phyloP scores from a whole-genome alignment of 2,113 vertebrate species.

The Lophura nycthemera region DNA sequence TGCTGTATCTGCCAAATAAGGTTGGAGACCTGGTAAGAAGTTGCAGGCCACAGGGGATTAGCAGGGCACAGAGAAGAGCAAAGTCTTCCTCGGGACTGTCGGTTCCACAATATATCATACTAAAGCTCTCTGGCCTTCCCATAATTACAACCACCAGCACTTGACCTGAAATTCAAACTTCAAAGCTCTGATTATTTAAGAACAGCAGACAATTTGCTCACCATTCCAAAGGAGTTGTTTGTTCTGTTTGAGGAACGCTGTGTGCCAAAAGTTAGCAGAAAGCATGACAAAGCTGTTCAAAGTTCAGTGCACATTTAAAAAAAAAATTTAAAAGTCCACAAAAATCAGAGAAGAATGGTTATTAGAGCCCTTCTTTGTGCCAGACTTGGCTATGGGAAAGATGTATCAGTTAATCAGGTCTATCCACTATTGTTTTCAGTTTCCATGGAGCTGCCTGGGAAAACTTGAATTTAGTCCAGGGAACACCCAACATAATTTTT shows the following conservation, averaged over 20 bases:
- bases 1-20: neutral
- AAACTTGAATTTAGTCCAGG: neutral
- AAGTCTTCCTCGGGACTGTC: neutral
- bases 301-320: neutral
- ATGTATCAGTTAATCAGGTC: constrained; percentile 16
- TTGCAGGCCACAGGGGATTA: neutral
- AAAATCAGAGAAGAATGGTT: neutral
- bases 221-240: neutral
- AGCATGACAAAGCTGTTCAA: neutral
- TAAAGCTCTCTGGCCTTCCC: neutral
- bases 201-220: neutral
- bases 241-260: neutral
- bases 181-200: constrained; percentile 14
- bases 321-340: neutral
- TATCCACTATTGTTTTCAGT: neutral
- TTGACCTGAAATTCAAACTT: constrained; percentile 1
- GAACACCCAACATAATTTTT: neutral
- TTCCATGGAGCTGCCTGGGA: neutral
- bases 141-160: neutral
- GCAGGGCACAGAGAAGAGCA: neutral
- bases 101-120: neutral
- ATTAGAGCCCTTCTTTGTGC: neutral
- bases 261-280: constrained; percentile 21
- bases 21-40: neutral
- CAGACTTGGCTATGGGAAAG: neutral